phyloP scores from a whole-genome alignment of 2,888 invertebrate species.

The Hymenopus coronatus region DNA sequence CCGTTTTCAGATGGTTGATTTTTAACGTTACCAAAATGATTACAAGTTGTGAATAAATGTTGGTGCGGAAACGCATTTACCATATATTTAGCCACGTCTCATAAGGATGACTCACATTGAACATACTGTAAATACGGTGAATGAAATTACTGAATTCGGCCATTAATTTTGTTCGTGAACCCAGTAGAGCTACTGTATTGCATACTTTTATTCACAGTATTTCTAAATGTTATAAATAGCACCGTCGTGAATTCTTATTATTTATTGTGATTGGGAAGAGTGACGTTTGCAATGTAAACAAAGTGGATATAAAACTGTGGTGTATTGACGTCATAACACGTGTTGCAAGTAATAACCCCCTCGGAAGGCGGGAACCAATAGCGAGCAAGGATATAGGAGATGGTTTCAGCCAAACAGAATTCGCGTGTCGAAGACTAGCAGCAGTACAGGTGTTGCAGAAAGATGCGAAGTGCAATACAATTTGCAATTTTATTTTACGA shows the following conservation, averaged over 20 bases:
- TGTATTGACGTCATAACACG: conserved; percentile 25
- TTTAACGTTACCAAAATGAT: too few relatives aligned
- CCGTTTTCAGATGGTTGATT: too few relatives aligned
- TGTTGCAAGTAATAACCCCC: conserved; percentile 14
- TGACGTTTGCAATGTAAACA: background rate
- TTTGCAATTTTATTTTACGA: background rate
- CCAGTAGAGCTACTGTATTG: background rate
- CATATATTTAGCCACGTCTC: too few relatives aligned
- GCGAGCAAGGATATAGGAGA: conserved; percentile 12
- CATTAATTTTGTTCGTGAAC: background rate
- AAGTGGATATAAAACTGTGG: background rate
- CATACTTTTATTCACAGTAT: background rate
- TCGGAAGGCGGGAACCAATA: conserved; percentile 27
- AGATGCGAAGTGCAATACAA: background rate
- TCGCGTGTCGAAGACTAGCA: conserved; percentile 7
- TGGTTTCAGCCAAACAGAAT: conserved; percentile 25
- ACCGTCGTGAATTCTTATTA: background rate
- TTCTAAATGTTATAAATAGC: background rate
- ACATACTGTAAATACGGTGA: background rate
- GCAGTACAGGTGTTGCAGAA: conserved; percentile 20
- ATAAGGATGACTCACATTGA: background rate
- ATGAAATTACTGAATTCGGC: background rate
- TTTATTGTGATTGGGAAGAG: background rate
- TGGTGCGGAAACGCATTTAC: too few relatives aligned
- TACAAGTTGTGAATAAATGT: too few relatives aligned